Base-by-base conservation (phyloP, 2,888 invertebrate species). In the Pterobdella sp. region DNA sequence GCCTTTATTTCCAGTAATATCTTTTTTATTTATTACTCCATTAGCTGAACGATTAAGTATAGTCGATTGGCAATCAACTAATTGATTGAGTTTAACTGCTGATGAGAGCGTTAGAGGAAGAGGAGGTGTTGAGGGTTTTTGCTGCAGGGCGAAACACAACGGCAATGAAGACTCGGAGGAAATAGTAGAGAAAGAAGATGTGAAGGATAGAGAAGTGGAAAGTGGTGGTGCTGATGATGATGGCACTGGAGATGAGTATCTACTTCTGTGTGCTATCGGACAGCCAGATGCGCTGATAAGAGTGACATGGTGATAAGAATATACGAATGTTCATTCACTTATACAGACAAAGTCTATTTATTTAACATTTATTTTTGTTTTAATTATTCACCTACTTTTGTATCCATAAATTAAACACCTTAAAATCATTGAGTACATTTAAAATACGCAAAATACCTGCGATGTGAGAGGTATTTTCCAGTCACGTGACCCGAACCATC, bases 401-500 rank as follows among this genome's bases (percentile, higher is more conserved):
- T n/a, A n/a, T n/a, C n/a, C n/a, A n/a, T 42, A 14, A 14, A 7
- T 14, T 14, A 14, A 42, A 42, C 7, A 42, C 49, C 22, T 14
- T 42, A 42, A 42, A 42, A 42, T 42, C 7, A 42, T 42, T 42
- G 7, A 42, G 7, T 14, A 42, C 7, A 14, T 14, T 42, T 7
- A 42, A 78, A 1, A 78, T 56, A 14, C 18, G n/a, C 37, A 36
- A 10, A 36, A 34, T 79, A 83, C 82, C 81, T 84, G 78, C 82
- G 80, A 75, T 96, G 96, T 29, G 95, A 94, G 75, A 95, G 93
- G 85, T 96, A 96, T 87, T 96, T 96, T 75, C 95, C 95, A 65
- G 95, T 96, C 77, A 95, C 93, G 86, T 96, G 96, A 69, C 96
- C 96, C 68, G 94, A 93, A 69, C 96, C 95, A 84, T 95, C 95